Conservation (phyloP, 2,888 invertebrate genomes). For the Brachyopa scutellaris region DNA sequence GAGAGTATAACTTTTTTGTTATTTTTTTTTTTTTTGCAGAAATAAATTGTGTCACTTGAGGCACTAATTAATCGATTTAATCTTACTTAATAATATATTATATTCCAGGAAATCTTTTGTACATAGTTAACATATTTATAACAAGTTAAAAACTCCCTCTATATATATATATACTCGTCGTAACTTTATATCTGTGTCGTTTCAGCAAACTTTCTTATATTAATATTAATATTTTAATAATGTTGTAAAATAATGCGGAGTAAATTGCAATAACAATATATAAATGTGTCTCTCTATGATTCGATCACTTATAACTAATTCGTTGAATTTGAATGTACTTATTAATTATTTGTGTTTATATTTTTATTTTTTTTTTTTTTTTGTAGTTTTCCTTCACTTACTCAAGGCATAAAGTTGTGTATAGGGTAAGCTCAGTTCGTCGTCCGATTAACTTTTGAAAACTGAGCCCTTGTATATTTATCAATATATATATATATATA, state of each 20-base stretch:
- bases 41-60: slow-evolving; percentile 52
- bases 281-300: slow-evolving; percentile 28
- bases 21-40: not conserved
- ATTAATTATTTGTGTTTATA: slow-evolving; percentile 4
- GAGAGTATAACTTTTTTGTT: not conserved
- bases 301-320: slow-evolving; percentile 51
- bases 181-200: slow-evolving; percentile 13
- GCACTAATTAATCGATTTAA: slow-evolving; percentile 59
- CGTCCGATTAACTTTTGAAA: slow-evolving; percentile 21
- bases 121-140: slow-evolving; percentile 27
- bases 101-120: slow-evolving; percentile 46
- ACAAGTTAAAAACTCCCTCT: slow-evolving; percentile 8
- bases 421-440: slow-evolving; percentile 22
- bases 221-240: too few relatives aligned
- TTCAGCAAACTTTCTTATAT: slow-evolving; percentile 40
- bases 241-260: slow-evolving; percentile 22
- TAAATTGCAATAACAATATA: slow-evolving; percentile 43
- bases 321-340: slow-evolving; percentile 56
- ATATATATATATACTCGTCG: not conserved
- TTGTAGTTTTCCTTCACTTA: slow-evolving; percentile 4
- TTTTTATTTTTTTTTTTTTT: not conserved
- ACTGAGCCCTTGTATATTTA: slow-evolving; percentile 9
- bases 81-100: slow-evolving; percentile 14
- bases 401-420: slow-evolving; percentile 28
- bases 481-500: not conserved